phyloP scores from a whole-genome alignment of 2,888 invertebrate species.

The Keiferia lycopersicella region DNA sequence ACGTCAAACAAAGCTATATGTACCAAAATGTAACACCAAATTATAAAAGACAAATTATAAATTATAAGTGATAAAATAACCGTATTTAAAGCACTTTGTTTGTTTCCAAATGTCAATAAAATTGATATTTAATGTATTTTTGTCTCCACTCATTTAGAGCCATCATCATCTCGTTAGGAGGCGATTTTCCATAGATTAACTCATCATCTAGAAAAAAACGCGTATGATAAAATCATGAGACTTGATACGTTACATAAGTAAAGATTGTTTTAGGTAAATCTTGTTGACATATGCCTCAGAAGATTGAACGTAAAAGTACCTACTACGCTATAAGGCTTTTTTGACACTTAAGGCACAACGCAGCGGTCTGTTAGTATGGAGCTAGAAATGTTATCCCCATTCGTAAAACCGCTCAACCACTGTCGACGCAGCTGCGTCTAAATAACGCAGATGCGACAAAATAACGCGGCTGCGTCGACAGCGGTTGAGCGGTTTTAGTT shows the following conservation, averaged over 20 bases:
- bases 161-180: not conserved
- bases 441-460: too few species aligned
- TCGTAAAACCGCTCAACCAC: too few species aligned
- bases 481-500: too few species aligned
- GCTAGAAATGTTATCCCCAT: too few species aligned
- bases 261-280: not conserved
- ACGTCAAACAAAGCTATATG: too few species aligned
- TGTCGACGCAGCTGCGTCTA: too few species aligned
- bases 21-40: not conserved
- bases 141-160: not conserved
- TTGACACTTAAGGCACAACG: too few species aligned
- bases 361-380: too few species aligned
- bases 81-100: slow-evolving; percentile 1
- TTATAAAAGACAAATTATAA: not conserved
- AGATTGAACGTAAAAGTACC: too few species aligned
- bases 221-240: slow-evolving; percentile 15
- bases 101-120: not conserved
- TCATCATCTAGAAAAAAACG: not conserved
- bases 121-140: slow-evolving; percentile 1
- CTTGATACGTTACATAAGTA: slow-evolving; percentile 4
- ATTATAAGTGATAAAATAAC: not conserved
- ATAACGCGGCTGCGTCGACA: too few species aligned
- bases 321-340: too few species aligned
- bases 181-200: slow-evolving; percentile 7
- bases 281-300: too few species aligned